A percentile compares a stretch with the other conserved stretches of the same genome.
Evolutionary conservation across 2,113 vertebrate genomes (phyloP).

Genomic region (Pygoscelis antarcticus): DNA sequence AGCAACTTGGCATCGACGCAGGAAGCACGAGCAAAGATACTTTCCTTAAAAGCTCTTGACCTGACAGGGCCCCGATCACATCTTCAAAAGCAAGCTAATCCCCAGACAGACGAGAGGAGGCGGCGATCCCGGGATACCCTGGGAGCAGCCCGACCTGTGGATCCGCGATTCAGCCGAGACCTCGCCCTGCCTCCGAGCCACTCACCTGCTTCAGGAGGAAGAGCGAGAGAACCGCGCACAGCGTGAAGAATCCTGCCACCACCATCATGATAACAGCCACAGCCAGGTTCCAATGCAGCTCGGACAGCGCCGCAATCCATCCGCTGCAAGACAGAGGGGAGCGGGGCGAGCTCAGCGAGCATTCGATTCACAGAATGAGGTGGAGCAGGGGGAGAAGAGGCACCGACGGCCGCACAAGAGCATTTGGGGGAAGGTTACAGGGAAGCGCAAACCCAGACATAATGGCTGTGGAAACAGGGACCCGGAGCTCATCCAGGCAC

Average conservation of each 20-base stretch:
- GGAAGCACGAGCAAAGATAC: not conserved
- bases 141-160: not conserved
- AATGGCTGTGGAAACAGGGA: not conserved
- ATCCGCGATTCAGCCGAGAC: too few species aligned
- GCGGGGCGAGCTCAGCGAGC: rapidly evolving
- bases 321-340: slow-evolving; percentile 75
- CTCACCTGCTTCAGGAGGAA: slow-evolving; percentile 92
- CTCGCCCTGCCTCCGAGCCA: not conserved
- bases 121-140: rapidly evolving
- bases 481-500: not conserved
- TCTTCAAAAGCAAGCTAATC: not conserved
- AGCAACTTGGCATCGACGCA: rapidly evolving
- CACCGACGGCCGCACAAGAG: rapidly evolving
- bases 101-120: rapidly evolving
- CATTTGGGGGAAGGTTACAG: not conserved
- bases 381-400: not conserved
- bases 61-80: rapidly evolving
- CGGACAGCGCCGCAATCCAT: slow-evolving; percentile 87
- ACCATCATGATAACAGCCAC: slow-evolving; percentile 93
- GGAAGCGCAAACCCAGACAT: not conserved
- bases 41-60: not conserved
- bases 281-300: not conserved
- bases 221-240: slow-evolving; percentile 82
- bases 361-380: rapidly evolving
- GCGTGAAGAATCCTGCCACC: slow-evolving; percentile 91